These are phyloP conservation scores for Galeruca laticollis DNA, from an alignment of 2,888 invertebrate species.

Conservation along the genomic window DNA sequence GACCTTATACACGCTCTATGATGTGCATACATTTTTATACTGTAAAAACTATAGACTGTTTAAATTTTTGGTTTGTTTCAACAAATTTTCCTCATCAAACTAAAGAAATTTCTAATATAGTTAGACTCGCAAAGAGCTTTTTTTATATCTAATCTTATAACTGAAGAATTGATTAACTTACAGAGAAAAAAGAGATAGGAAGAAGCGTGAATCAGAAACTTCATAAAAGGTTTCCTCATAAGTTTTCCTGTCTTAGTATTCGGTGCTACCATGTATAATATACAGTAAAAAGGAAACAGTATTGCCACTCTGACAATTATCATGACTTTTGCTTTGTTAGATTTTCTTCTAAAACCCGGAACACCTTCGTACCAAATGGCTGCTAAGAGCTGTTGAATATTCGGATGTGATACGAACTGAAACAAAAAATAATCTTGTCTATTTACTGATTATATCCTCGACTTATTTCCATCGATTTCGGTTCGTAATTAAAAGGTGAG, in stretches of 20 bases:
- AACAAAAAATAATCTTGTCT: conserved; percentile 25
- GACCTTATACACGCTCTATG: too few species aligned
- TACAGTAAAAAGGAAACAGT: conserved; percentile 89
- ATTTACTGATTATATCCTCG: too few species aligned
- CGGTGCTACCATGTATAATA: conserved; percentile 87
- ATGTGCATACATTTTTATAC: too few species aligned
- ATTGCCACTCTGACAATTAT: conserved; percentile 78
- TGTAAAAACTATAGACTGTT: too few species aligned
- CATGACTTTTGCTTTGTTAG: conserved; percentile 75
- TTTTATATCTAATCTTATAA: too few species aligned
- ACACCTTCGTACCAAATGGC: conserved; percentile 96
- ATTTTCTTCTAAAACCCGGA: conserved; percentile 91
- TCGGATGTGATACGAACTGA: conserved; percentile 80
- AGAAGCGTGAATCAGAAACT: conserved; percentile 94
- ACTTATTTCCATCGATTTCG: too few species aligned
- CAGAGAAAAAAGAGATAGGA: conserved; percentile 94
- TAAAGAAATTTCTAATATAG: too few species aligned
- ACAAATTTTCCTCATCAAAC: too few species aligned
- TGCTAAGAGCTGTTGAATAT: conserved; percentile 91
- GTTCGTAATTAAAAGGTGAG: too few species aligned
- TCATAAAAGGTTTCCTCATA: conserved; percentile 95
- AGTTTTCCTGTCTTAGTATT: conserved; percentile 83
- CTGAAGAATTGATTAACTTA: conserved; percentile 73
- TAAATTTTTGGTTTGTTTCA: too few species aligned
- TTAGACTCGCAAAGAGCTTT: too few species aligned